Evolutionary conservation across 2,797 vertebrate genomes (phyloP), one percentile per base, ranked within the genome.

Genomic region (Myotis findleyi): DNA sequence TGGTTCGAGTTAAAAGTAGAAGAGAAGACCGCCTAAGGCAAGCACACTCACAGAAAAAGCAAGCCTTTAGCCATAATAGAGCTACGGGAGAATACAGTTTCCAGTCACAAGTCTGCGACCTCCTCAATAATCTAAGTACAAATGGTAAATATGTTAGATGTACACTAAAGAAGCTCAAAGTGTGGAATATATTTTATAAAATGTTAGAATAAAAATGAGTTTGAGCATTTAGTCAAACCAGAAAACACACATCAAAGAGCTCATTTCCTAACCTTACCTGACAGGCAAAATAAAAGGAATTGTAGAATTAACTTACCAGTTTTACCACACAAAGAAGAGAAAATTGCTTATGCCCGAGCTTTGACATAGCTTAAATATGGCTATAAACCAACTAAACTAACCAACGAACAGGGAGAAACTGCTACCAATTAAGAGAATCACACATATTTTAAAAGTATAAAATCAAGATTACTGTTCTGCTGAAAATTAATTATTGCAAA

Each of bases 131-230:
- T 95, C 33, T 80, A 83, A 83, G 64, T n/a, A 88, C 80, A 96
- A 76, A 91, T 30, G 18, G 64, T 47, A 89, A 96, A 95, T 81
- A 80, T 23, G 17, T 33, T 6, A 64, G 18, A 59, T 66, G 14
- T 59, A 83, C 10, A 47, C 16, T 77, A 41, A 73, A 86, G n/a
- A 20, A 83, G 33, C 25, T 64, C 12, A 2, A 68, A 89, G 21
- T 80, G 21, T 33, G 21, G 76, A 93, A 77, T 53, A 79, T 0
- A 44, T 66, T 75, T 80, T 13, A 41, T 62, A 94, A 81, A 72
- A 66, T 57, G 41, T 93, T 68, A 73, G 47, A 81, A 76, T 75
- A 17, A 95, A 95, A 96, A 93, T 81, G 62, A 89, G 27, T 57
- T 57, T 89, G 44, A 51, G 38, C 53, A 91, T 71, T 93, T 91